Base-by-base conservation (phyloP, 1,140 invertebrate species). In the Oedothorax gibbosus region DNA sequence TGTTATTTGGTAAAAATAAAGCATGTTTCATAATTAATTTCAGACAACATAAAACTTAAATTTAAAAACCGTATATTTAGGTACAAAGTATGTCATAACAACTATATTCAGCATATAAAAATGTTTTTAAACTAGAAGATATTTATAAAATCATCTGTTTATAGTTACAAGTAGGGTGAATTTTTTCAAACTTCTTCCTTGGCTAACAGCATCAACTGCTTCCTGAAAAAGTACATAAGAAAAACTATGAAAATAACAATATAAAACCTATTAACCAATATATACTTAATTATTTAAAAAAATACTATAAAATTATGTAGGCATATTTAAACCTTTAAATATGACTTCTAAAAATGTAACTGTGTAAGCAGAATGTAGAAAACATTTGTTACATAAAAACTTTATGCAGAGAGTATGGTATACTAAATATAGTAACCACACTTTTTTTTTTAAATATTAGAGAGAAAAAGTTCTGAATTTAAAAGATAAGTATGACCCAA, bases 161-260 rank as follows among this genome's bases (percentile, higher is more conserved):
- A 35, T 35, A 35, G 35, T 87, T 85, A 90, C 89, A 87, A 89
- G 87, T 82, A 89, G 88, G 14, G 93, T 94, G 88, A 96, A 93
- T 86, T 92, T 92, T 81, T 93, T 92, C 11, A 91, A 83, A 60
- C 89, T 87, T 85, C 93, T 91, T 15, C 91, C 91, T 35, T 92
- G 90, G 9, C 90, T 88, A 78, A 95, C 94, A 85, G 93, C 91
- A 84, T 90, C 92, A 87, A 97, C 92, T n/a, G 96, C 96, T 90
- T 91, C 93, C 94, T 91, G 95, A 93, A 83, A 88, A 86, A 79
- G 65, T 73, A 85, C 62, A 21, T 49, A 78, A 49, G 21, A 49
- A 21, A 14, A 49, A 20, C 11, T 15, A n/a, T 71, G 10, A 53
- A 20, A 18, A 18, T 18, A 18, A 20, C 14, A 20, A 53, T 20